phyloP scores from a whole-genome alignment of 2,113 vertebrate species.

The Riparia riparia region DNA sequence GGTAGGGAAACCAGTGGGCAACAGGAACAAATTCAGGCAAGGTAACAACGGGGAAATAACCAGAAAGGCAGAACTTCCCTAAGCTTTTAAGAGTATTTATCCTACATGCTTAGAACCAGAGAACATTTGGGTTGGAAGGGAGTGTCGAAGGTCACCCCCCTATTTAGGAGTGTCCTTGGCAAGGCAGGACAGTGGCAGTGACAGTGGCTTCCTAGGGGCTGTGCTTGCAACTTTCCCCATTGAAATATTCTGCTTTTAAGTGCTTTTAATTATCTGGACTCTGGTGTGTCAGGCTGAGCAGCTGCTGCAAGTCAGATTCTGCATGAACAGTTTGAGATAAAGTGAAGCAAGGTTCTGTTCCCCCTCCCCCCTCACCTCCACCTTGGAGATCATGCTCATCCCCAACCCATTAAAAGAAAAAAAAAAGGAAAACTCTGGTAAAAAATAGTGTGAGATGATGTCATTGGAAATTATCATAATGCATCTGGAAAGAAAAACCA shows the following conservation, averaged over 20 bases:
- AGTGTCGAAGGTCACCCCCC: background rate
- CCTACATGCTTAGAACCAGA: background rate
- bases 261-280: background rate
- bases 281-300: background rate
- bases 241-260: background rate
- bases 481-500: conserved; percentile 30
- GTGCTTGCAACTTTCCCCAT: background rate
- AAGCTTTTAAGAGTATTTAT: background rate
- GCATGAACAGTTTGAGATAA: background rate
- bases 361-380: background rate
- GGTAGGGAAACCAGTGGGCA: background rate
- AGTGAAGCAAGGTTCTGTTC: background rate
- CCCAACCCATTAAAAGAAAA: background rate
- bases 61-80: background rate
- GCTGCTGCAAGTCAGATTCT: background rate
- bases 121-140: background rate
- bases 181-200: background rate
- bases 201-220: background rate
- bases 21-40: background rate
- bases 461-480: conserved; percentile 61
- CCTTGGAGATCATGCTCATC: background rate
- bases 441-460: conserved; percentile 45
- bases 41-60: rapidly evolving
- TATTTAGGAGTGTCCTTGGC: background rate
- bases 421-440: background rate